Evolutionary conservation across 2,113 vertebrate species (phyloP).

Genomic region (Cavia aperea): DNA sequence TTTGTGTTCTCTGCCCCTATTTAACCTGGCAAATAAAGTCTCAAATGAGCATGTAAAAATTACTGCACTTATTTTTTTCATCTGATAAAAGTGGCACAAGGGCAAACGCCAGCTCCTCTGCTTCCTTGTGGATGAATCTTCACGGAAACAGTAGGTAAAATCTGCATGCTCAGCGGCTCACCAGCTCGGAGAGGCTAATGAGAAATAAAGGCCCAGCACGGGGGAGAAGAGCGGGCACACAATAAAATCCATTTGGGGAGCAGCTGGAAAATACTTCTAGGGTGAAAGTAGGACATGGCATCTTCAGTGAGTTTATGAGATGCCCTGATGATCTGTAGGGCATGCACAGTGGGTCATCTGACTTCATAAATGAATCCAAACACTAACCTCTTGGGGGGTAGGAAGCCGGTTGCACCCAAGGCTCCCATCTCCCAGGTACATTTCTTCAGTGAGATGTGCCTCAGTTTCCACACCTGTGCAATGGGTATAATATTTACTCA

Average conservation of each 20-base stretch:
- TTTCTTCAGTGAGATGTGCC: background rate
- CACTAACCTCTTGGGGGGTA: background rate
- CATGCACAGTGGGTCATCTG: fast-evolving
- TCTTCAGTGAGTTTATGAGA: background rate
- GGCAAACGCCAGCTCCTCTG: background rate
- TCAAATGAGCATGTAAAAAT: background rate
- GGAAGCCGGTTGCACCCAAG: background rate
- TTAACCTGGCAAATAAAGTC: conserved; percentile 8
- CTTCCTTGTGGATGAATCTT: background rate
- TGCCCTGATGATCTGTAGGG: background rate
- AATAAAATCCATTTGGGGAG: background rate
- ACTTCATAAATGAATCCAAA: background rate
- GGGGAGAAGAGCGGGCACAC: background rate
- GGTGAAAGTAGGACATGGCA: background rate
- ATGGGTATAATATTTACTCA: background rate
- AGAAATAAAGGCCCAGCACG: background rate
- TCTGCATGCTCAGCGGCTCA: fast-evolving
- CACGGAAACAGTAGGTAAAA: background rate
- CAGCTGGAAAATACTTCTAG: background rate
- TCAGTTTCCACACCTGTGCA: background rate
- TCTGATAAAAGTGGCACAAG: background rate
- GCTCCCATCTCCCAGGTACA: background rate
- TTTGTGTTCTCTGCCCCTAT: background rate
- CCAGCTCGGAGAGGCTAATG: background rate
- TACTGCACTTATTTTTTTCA: background rate